phyloP scores from a whole-genome alignment of 2,797 vertebrate genomes.

The Mormyrus proboscirostris region DNA sequence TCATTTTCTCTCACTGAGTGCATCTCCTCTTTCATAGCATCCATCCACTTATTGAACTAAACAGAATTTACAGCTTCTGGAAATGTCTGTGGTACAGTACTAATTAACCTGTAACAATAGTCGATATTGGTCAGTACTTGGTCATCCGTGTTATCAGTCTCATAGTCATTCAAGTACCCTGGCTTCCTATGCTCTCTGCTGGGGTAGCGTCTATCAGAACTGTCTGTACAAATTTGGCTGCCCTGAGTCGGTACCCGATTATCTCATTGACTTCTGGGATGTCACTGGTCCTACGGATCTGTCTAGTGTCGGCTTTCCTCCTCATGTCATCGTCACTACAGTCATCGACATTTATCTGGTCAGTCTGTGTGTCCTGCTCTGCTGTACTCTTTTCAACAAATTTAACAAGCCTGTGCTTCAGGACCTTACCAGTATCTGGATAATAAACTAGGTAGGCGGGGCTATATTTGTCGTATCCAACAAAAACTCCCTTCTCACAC shows the following conservation, averaged over 20 bases:
- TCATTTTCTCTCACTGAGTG: no score
- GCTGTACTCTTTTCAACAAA: slow-evolving; percentile 20
- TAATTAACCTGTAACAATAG: not conserved
- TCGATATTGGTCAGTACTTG: not conserved
- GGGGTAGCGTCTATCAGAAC: not conserved
- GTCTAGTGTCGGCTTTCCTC: not conserved
- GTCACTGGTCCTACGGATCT: not conserved
- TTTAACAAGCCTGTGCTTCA: slow-evolving; percentile 6
- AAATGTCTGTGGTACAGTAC: not conserved
- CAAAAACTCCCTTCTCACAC: slow-evolving; percentile 24
- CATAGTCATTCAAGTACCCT: slow-evolving; percentile 4
- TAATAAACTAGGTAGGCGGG: slow-evolving; percentile 26
- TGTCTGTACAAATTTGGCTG: not conserved
- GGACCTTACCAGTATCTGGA: slow-evolving; percentile 21
- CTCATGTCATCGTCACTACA: not conserved
- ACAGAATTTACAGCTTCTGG: no score
- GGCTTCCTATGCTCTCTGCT: slow-evolving; percentile 12
- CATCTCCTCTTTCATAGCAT: no score
- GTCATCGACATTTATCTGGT: not conserved
- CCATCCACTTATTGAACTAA: no score
- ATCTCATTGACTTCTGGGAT: not conserved
- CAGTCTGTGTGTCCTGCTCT: slow-evolving; percentile 2
- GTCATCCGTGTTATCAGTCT: not conserved
- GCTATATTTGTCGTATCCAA: slow-evolving; percentile 27
- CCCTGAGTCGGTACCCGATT: not conserved